Evolutionary conservation across 2,888 invertebrate species (phyloP).

Genomic region (Eudasyphora cyanicolor): DNA sequence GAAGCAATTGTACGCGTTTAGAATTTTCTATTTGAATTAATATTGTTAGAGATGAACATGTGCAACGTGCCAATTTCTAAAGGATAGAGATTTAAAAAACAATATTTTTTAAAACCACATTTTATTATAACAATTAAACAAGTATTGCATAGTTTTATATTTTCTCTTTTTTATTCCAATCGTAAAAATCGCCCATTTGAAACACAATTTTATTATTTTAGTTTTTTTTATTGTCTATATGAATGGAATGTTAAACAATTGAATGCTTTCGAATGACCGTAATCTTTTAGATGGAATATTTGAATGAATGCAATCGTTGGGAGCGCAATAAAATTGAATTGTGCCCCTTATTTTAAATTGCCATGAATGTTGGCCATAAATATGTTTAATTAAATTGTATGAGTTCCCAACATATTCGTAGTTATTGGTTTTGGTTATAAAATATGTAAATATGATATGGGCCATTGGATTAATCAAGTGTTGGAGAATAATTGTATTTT

Average conservation of each 20-base stretch:
- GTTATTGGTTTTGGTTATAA: neutral
- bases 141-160: constrained; percentile 4
- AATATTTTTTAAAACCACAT: constrained; percentile 7
- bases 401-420: neutral
- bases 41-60: neutral
- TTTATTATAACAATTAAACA: constrained; percentile 7
- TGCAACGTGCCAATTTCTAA: neutral
- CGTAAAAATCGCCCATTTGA: constrained; percentile 2
- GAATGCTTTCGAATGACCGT: neutral
- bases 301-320: neutral
- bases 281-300: constrained; percentile 10
- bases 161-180: neutral
- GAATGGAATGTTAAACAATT: neutral
- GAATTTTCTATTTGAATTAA: constrained; percentile 7
- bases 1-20: neutral
- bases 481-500: neutral
- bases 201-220: neutral
- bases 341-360: neutral
- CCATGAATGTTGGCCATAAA: neutral
- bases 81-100: neutral
- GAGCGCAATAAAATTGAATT: neutral
- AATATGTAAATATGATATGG: neutral
- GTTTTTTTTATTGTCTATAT: neutral
- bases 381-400: constrained; percentile 13
- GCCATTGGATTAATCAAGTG: neutral